Conservation (phyloP, 2,797 vertebrate species). For the Carapus acus region DNA sequence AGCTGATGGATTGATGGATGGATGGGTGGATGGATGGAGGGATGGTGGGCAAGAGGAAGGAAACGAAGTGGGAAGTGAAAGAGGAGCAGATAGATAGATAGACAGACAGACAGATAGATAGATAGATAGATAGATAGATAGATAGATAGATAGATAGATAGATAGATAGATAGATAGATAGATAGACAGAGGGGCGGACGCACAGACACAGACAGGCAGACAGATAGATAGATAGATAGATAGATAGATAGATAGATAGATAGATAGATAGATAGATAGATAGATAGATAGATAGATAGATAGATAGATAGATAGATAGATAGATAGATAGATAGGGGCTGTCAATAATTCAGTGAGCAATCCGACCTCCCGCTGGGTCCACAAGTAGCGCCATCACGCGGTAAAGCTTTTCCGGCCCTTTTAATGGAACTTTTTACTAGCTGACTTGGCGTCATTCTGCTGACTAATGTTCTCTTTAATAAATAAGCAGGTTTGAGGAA, state of each 20-base stretch:
- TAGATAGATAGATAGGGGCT: constrained; percentile 24
- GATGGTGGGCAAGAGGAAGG: no score
- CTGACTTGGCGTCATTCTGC: constrained; percentile 54
- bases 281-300: constrained; percentile 9
- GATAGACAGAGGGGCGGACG: no score
- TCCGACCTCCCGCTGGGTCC: constrained; percentile 38
- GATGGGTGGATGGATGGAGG: no score
- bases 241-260: background rate
- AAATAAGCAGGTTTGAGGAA: constrained; percentile 64
- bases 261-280: constrained; percentile 16
- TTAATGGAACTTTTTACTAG: constrained; percentile 61
- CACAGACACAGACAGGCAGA: no score
- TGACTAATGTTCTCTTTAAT: constrained; percentile 69
- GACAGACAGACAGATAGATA: no score
- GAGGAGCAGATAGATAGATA: no score
- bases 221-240: background rate
- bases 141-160: no score
- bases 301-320: constrained; percentile 11
- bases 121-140: no score
- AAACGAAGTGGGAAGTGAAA: no score
- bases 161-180: no score
- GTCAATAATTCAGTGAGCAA: constrained; percentile 58
- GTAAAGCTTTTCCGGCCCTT: constrained; percentile 55
- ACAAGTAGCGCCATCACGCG: constrained; percentile 54
- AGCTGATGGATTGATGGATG: no score